Conservation (phyloP, 2,113 vertebrate genomes). For the Hypanus sabinus region DNA sequence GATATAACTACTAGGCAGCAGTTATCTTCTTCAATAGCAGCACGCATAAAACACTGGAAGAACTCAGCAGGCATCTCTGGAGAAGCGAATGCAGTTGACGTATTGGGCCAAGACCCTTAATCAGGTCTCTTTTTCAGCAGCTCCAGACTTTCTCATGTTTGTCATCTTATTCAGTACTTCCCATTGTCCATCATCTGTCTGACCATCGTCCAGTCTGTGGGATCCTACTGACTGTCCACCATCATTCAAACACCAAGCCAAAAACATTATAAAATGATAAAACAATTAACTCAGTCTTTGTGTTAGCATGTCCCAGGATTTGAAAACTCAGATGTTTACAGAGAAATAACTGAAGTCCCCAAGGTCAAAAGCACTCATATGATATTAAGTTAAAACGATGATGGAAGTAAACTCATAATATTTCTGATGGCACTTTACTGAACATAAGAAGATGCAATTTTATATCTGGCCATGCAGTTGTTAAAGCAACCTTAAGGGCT, state of each 20-base stretch:
- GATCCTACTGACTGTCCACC: background rate
- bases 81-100: no score
- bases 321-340: background rate
- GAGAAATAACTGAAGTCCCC: background rate
- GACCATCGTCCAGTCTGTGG: background rate
- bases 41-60: no score
- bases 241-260: background rate
- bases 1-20: no score
- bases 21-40: no score
- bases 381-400: background rate
- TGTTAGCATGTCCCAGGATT: background rate
- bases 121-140: no score
- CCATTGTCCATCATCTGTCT: background rate
- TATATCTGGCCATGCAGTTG: background rate
- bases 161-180: background rate
- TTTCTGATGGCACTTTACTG: background rate
- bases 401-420: background rate
- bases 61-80: no score
- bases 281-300: background rate
- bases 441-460: background rate
- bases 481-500: background rate
- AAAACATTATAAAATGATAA: background rate
- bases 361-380: background rate
- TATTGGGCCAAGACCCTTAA: no score
- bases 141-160: no score